phyloP scores from a whole-genome alignment of 2,797 vertebrate species.

The Acropternis orthonyx region DNA sequence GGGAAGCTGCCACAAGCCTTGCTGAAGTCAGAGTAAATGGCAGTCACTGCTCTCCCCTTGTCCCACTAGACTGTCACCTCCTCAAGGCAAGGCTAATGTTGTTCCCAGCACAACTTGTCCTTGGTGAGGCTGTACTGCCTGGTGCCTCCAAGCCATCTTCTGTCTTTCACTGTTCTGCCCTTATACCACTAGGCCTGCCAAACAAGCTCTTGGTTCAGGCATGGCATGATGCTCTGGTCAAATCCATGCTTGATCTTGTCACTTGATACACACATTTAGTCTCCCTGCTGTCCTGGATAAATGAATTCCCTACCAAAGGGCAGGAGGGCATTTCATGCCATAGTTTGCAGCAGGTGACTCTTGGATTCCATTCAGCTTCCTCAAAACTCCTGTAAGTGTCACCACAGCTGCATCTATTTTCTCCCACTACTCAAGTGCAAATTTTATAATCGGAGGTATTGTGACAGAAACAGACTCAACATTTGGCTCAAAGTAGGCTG shows the following conservation, averaged over 20 bases:
- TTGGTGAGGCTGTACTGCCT: not conserved
- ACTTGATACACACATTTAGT: not conserved
- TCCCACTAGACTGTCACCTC: not conserved
- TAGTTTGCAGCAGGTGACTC: not conserved
- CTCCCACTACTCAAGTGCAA: not conserved
- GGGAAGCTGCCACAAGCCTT: accelerated
- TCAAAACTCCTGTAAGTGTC: not conserved
- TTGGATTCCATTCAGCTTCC: not conserved
- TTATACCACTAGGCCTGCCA: not conserved
- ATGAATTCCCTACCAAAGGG: not conserved
- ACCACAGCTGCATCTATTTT: not conserved
- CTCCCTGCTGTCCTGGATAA: not conserved
- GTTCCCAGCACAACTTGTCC: not conserved
- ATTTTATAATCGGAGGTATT: not conserved
- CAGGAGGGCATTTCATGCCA: not conserved
- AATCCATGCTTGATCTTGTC: not conserved
- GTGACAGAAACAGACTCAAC: not conserved
- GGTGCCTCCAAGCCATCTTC: not conserved
- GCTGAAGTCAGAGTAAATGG: not conserved
- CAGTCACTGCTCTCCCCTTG: not conserved
- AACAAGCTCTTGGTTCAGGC: not conserved
- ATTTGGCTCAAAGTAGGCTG: not conserved
- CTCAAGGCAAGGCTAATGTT: not conserved
- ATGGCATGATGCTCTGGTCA: not conserved
- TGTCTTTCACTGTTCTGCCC: not conserved